Base-by-base conservation (phyloP, 53 echinoderm and acorn worm species). In the Echinometra lucunter region DNA sequence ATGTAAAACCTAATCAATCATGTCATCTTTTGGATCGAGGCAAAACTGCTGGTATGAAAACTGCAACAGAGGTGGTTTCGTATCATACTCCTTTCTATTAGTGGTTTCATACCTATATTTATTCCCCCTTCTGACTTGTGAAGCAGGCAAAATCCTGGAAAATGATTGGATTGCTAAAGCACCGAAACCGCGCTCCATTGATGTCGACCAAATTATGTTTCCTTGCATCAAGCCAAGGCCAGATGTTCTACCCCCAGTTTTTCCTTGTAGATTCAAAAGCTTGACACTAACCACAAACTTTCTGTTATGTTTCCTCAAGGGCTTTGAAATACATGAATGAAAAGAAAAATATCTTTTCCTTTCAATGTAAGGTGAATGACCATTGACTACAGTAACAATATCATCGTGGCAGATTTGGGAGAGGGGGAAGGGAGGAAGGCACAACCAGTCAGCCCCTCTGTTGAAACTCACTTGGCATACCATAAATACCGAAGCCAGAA, bases 191-290 rank as follows among this genome's bases (percentile, higher is more conserved):
- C 40, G 28, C 35, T 78, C 78, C 42, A 30, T 78, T 78, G 38
- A 78, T 78, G 78, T 42, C 78, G 1, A 19, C 42, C 78, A 38
- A 78, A 78, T 78, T 38, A 78, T 78, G 78, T 78, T 78, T 78
- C 78, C 78, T 78, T 78, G 38, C 78, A 78, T 78, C 78, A 78
- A 42, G 78, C 32, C 78, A 78, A 78, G 78, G 78, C 78, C 78
- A 78, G 42, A 78, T 78, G 78, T 78, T 78, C 1, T 40, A 78
- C 42, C 42, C 6, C 35, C 78, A 19, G 17, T 13, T 42, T 38
- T 78, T 78, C 38, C 63, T 63, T 63, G 23, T 63, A 63, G 4
- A 9, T 21, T 63, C 23, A 18, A 63, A 18, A 78, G 78, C 78
- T 40, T 78, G 78, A 21, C 19, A 9, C 19, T 9, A 78, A 78